Base-by-base conservation (phyloP, 2,888 invertebrate genomes). In the Meteorus colon region DNA sequence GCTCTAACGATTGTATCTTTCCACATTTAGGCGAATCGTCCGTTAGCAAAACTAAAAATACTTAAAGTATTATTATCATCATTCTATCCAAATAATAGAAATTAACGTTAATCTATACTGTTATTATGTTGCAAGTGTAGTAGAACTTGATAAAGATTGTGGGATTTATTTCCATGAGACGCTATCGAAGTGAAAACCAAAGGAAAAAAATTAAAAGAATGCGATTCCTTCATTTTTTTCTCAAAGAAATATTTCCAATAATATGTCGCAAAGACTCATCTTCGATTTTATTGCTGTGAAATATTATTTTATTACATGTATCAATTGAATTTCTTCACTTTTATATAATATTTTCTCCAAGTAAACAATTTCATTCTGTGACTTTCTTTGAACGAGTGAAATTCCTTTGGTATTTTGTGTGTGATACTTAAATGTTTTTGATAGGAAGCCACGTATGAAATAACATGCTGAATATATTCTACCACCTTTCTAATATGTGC, bases 1-100 rank as follows among this genome's bases (percentile, higher is more conserved):
- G 31, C 51, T 24, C 69, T 69, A 69, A 69, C 37, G 69, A 69
- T 69, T 69, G 31, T 69, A 69, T 69, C 69, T 69, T 69, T 34
- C 24, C 31, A 55, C 51, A 24, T 69, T 55, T 69, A 34, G 34
- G 34, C 19, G 8, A 55, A 69, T 69, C 55, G 69, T 59, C 69
- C 34, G 69, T 69, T 69, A 24, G 55, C 55, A 55, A 55, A 55
- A 65, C 37, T 37, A 12, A 37, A 65, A 34, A 34, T 65, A 34
- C 37, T 37, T 10, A 1, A 34, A n/a, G 37, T 37, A 37, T 65
- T 65, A 65, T 66, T n/a, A 37, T 65, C 24, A 14, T 66, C 41
- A 14, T 66, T 24, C 41, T 37, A 65, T n/a, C 4, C 16, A 45
- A 41, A 41, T 41, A 41, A 55, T 55, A 24, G 19, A 55, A 55